A percentile compares a stretch with the other conserved stretches of the same genome.
Conservation (phyloP, 2,113 vertebrate genomes). For the Hucho hucho region DNA sequence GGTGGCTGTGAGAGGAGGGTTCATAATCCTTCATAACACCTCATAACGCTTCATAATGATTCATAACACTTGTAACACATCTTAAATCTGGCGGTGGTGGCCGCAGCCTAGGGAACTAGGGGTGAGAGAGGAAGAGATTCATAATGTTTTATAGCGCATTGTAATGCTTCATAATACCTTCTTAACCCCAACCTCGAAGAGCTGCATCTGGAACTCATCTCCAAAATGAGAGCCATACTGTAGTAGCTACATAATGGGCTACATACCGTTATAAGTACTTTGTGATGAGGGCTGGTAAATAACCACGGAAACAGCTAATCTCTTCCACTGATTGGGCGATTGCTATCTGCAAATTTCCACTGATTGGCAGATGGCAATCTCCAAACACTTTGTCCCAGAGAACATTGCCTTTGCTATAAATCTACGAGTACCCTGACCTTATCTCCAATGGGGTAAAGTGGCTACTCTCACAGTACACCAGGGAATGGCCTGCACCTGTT, state of each 20-base stretch:
- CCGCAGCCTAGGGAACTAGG: no score
- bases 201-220: constrained; percentile 54
- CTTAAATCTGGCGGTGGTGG: constrained; percentile 34
- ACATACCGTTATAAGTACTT: constrained; percentile 42
- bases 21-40: neutral
- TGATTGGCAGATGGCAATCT: constrained; percentile 52
- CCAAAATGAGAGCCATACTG: constrained; percentile 30
- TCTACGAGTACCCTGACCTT: neutral
- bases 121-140: constrained; percentile 5
- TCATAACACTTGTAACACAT: neutral
- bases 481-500: constrained; percentile 7
- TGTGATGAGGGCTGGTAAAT: constrained; percentile 42
- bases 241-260: constrained; percentile 44
- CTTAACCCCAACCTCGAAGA: constrained; percentile 12
- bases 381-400: constrained; percentile 20
- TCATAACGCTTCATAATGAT: neutral
- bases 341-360: constrained; percentile 27
- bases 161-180: neutral
- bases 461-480: constrained; percentile 5
- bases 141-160: neutral
- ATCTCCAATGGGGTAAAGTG: constrained; percentile 42
- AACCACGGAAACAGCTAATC: constrained; percentile 26
- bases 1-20: constrained; percentile 42
- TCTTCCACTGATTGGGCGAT: constrained; percentile 47
- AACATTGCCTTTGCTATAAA: constrained; percentile 3